Evolutionary conservation across 1,140 invertebrate species (phyloP).

Genomic region (Ceratoteleas bidentatus): DNA sequence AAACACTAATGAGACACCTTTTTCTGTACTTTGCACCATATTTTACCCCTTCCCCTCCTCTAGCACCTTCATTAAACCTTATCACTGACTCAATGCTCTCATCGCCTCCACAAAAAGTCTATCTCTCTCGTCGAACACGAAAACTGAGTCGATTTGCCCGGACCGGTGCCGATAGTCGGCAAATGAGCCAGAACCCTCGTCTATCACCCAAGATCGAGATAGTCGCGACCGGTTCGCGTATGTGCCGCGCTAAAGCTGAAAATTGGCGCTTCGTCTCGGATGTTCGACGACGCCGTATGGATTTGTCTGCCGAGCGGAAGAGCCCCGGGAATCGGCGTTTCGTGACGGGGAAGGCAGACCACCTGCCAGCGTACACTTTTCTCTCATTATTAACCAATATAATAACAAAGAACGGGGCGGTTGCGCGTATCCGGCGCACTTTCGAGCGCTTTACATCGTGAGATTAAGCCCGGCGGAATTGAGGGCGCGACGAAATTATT

Average conservation of each 20-base stretch:
- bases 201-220: constrained; percentile 50
- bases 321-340: constrained; percentile 22
- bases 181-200: constrained; percentile 36
- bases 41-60: no score
- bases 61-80: constrained; percentile 19
- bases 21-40: no score
- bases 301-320: constrained; percentile 21
- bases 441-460: no score
- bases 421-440: no score
- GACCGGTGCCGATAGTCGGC: constrained; percentile 34
- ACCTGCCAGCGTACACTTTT: constrained; percentile 18
- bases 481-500: no score
- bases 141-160: constrained; percentile 39
- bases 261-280: constrained; percentile 29
- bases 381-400: no score
- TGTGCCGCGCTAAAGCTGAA: constrained; percentile 24
- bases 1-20: no score
- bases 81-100: constrained; percentile 18
- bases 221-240: constrained; percentile 42
- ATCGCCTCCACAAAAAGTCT: constrained; percentile 18
- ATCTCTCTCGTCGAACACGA: constrained; percentile 39
- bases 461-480: no score
- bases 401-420: no score
- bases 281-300: not conserved
- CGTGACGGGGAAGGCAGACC: constrained; percentile 12